Conservation (phyloP, 2,113 vertebrate species). For the Podilymbus podiceps region DNA sequence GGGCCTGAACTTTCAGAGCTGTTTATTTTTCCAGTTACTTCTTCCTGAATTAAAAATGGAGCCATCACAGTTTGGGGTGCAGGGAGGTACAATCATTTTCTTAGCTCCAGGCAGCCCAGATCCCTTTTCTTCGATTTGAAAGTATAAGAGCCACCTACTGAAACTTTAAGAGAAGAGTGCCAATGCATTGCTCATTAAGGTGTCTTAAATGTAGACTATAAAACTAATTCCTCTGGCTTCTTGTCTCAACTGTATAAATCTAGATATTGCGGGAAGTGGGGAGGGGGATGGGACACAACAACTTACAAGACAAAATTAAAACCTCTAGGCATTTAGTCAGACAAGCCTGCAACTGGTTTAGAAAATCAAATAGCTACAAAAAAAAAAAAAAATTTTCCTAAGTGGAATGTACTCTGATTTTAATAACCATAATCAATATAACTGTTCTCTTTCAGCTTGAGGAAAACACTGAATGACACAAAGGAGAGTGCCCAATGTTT, state of each 20-base stretch:
- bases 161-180: neutral
- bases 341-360: constrained; percentile 22
- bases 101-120: neutral
- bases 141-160: neutral
- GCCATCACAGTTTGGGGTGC: neutral
- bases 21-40: constrained; percentile 5
- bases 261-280: neutral
- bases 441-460: constrained; percentile 17
- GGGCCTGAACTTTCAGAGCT: neutral
- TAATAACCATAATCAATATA: constrained; percentile 35
- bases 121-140: neutral
- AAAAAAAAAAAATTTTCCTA: neutral
- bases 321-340: neutral
- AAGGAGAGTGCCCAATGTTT: neutral
- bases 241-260: constrained; percentile 7
- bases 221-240: neutral
- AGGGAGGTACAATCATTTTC: neutral
- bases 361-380: constrained; percentile 9
- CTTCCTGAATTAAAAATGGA: neutral
- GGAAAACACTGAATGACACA: neutral
- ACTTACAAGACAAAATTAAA: constrained; percentile 50
- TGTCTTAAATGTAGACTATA: neutral
- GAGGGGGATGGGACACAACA: rapidly evolving
- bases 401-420: neutral
- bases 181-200: neutral